Conservation (phyloP, 2,888 invertebrate species). For the Pasiphila rectangulata region DNA sequence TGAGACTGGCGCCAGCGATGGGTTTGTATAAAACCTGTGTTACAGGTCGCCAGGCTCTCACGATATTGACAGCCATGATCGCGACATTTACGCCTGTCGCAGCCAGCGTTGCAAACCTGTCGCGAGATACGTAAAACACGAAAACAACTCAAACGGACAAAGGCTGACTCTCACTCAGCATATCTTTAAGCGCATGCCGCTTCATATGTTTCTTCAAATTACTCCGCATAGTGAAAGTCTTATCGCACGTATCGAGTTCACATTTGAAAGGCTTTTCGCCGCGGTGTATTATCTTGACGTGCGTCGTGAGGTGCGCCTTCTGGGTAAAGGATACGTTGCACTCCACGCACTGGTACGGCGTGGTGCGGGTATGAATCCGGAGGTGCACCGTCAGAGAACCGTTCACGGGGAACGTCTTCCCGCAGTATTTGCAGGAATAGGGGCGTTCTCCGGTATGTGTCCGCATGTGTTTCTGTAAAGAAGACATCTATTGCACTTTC, state of each 20-base stretch:
- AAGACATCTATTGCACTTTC: too few relatives aligned
- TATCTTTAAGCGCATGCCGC: not conserved
- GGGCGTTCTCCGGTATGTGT: not conserved
- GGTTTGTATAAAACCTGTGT: too few relatives aligned
- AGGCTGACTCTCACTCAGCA: not conserved
- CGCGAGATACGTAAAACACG: too few relatives aligned
- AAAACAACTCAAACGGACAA: not conserved
- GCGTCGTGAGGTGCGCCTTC: not conserved
- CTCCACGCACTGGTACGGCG: not conserved
- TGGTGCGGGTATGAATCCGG: not conserved
- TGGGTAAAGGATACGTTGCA: conserved; percentile 1
- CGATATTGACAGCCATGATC: too few relatives aligned
- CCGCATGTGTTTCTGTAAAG: not conserved
- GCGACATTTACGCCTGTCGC: too few relatives aligned
- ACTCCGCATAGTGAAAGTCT: conserved; percentile 1
- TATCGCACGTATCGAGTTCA: not conserved
- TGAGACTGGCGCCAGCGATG: too few relatives aligned
- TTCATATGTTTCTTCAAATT: conserved; percentile 4
- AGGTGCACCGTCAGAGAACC: conserved; percentile 1
- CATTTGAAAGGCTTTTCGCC: not conserved
- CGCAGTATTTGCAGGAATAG: not conserved
- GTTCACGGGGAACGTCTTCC: not conserved
- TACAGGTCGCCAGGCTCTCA: too few relatives aligned
- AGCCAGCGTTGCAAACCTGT: too few relatives aligned
- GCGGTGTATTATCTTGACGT: not conserved